These are phyloP conservation scores for Palloptera scutellata DNA, from an alignment of 2,888 invertebrate genomes.

Conservation along the genomic window DNA sequence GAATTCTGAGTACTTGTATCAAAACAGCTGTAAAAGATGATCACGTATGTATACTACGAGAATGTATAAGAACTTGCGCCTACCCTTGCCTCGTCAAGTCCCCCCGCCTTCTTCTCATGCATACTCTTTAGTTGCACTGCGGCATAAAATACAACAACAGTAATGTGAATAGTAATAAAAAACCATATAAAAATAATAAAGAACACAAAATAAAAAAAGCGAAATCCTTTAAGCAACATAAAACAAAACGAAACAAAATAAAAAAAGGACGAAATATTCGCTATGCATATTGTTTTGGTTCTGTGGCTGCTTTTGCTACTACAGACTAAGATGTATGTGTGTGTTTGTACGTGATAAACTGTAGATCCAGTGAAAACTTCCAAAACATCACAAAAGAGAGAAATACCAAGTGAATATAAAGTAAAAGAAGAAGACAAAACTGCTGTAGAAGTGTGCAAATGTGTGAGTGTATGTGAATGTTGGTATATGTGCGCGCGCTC, in stretches of 20 bases:
- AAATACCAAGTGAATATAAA: background rate
- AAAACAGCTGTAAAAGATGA: too few species aligned
- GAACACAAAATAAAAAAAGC: background rate
- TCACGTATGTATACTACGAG: too few species aligned
- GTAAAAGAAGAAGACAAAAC: constrained; percentile 2
- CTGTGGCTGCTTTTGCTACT: background rate
- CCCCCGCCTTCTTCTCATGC: too few species aligned
- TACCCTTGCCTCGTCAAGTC: too few species aligned
- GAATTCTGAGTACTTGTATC: too few species aligned
- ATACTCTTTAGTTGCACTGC: too few species aligned
- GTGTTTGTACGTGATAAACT: background rate
- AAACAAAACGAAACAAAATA: background rate
- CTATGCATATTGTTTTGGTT: background rate
- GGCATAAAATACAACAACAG: too few species aligned
- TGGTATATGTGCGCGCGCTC: too few species aligned
- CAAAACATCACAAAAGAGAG: background rate
- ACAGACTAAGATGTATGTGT: background rate
- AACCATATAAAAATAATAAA: background rate
- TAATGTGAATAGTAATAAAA: background rate
- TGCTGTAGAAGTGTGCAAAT: too few species aligned
- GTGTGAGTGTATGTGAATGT: too few species aligned
- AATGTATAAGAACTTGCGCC: too few species aligned
- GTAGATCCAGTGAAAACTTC: background rate
- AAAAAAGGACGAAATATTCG: background rate
- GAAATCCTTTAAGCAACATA: background rate